Percentiles rank a stretch among this genome's conserved stretches.
Evolutionary conservation across 2,113 vertebrate genomes (phyloP).

Genomic region (Rhizomys pruinosus): DNA sequence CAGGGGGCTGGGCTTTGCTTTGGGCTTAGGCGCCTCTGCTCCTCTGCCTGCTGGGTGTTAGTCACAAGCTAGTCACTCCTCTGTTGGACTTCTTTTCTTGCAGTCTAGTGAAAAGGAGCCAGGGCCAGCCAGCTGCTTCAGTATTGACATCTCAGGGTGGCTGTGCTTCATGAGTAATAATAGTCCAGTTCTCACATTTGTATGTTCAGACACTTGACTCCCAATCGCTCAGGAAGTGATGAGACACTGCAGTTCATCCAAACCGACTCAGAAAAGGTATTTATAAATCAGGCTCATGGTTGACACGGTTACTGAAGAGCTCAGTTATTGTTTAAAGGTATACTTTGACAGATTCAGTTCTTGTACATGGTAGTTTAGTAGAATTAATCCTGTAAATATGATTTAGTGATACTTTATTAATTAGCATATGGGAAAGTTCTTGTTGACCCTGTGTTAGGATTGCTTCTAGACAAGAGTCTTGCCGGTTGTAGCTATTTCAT

Average conservation of each 20-base stretch:
- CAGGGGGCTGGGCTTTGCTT: neutral
- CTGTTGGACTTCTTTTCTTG: neutral
- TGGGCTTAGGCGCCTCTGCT: neutral
- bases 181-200: neutral
- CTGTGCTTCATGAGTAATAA: neutral
- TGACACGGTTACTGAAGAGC: neutral
- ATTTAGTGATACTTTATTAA: neutral
- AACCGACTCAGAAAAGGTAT: neutral
- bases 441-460: neutral
- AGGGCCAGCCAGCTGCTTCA: neutral
- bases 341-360: neutral
- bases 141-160: neutral
- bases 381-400: neutral
- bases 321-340: neutral
- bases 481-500: neutral
- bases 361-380: neutral
- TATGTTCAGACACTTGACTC: slow-evolving; percentile 17
- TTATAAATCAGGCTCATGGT: slow-evolving; percentile 4
- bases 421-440: neutral
- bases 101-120: neutral
- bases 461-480: neutral
- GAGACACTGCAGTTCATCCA: neutral
- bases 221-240: neutral
- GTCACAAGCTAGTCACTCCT: neutral
- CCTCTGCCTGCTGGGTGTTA: neutral